phyloP scores from a whole-genome alignment of 1,140 invertebrate species.

The Copidosoma floridanum region DNA sequence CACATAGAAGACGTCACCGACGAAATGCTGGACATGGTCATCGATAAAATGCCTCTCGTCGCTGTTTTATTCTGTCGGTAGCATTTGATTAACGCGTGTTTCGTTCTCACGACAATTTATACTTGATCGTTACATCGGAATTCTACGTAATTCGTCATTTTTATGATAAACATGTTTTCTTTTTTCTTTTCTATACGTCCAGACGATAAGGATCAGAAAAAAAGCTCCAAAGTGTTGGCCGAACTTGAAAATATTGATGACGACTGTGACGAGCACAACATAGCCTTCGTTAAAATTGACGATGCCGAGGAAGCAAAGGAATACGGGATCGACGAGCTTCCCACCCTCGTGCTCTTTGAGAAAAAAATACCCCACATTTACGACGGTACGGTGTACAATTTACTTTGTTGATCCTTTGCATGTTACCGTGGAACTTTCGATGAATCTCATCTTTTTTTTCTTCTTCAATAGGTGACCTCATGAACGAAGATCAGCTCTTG shows the following conservation, averaged over 20 bases:
- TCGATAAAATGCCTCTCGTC: constrained; percentile 83
- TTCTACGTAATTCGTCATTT: neutral
- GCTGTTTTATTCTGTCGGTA: constrained; percentile 87
- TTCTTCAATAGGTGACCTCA: constrained; percentile 69
- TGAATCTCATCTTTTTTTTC: neutral
- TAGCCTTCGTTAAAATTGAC: constrained; percentile 91
- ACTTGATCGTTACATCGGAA: too few relatives aligned
- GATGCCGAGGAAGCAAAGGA: constrained; percentile 85
- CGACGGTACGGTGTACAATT: constrained; percentile 61
- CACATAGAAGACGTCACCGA: constrained; percentile 93
- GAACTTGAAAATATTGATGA: constrained; percentile 94
- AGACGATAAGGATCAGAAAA: constrained; percentile 92
- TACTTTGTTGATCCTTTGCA: neutral
- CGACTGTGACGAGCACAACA: constrained; percentile 88
- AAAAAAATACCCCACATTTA: constrained; percentile 85
- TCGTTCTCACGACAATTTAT: too few relatives aligned
- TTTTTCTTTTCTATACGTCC: constrained; percentile 43
- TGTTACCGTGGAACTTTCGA: neutral
- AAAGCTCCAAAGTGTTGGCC: constrained; percentile 80
- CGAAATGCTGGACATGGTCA: constrained; percentile 90
- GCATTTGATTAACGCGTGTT: too few relatives aligned
- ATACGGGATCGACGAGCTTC: constrained; percentile 80
- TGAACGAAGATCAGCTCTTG: constrained; percentile 85
- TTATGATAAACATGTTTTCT: neutral
- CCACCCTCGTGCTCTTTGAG: constrained; percentile 84